phyloP scores from a whole-genome alignment of 2,888 invertebrate genomes.

The Pyrrhosoma nymphula region DNA sequence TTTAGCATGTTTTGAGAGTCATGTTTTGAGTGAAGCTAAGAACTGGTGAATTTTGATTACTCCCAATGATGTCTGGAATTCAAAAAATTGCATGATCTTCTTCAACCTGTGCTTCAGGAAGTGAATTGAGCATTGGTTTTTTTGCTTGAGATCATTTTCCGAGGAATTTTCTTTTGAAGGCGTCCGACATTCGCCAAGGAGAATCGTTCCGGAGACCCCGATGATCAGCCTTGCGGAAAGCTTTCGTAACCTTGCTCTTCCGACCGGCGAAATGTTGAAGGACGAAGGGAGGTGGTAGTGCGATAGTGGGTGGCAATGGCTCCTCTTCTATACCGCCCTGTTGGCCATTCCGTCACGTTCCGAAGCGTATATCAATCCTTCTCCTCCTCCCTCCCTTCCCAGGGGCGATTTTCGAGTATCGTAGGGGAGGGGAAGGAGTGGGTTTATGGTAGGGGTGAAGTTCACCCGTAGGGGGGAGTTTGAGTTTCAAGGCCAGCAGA shows the following conservation, averaged over 20 bases:
- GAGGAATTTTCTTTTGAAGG: not conserved
- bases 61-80: too few species aligned
- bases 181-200: not conserved
- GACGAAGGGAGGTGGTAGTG: not conserved
- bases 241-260: constrained; percentile 3
- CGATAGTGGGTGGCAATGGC: not conserved
- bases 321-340: not conserved
- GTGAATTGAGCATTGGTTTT: not conserved
- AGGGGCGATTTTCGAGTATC: not conserved
- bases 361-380: not conserved
- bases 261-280: not conserved
- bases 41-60: too few species aligned
- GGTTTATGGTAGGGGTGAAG: not conserved
- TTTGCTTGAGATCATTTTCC: not conserved
- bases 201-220: not conserved
- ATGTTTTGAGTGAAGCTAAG: too few species aligned
- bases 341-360: constrained; percentile 3
- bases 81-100: not conserved
- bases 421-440: not conserved
- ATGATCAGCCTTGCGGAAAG: constrained; percentile 16
- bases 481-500: not conserved
- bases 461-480: not conserved
- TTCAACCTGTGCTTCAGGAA: not conserved
- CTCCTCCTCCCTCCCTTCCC: not conserved
- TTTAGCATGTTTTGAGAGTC: too few species aligned